Conservation (phyloP, 2,797 vertebrate genomes). For the Etheostoma perlongum region DNA sequence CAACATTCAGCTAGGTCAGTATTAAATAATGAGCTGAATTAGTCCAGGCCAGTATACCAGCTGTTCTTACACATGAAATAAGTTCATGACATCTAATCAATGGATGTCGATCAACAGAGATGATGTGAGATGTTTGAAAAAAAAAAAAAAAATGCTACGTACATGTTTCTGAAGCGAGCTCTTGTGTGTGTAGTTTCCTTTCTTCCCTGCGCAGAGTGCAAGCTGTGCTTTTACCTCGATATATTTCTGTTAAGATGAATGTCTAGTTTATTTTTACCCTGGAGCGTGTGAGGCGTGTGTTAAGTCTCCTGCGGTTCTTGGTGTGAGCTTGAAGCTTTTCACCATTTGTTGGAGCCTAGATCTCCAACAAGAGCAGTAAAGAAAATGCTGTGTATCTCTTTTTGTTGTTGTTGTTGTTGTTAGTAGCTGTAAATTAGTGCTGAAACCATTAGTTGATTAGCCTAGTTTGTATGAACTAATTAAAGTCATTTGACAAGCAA, state of each 20-base stretch:
- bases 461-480: not conserved
- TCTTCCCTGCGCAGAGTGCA: conserved; percentile 36
- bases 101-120: not conserved
- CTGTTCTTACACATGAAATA: not conserved
- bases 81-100: not conserved
- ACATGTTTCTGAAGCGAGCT: conserved; percentile 15
- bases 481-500: not conserved
- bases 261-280: conserved; percentile 80
- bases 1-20: conserved; percentile 96
- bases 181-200: not conserved
- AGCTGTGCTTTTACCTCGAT: conserved; percentile 58
- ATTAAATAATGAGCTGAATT: not conserved
- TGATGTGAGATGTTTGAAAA: conserved; percentile 14
- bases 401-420: not conserved
- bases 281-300: conserved; percentile 70
- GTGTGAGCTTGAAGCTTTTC: conserved; percentile 54
- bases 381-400: not conserved
- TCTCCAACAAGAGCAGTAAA: conserved; percentile 13
- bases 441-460: not conserved
- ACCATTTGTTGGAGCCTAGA: conserved; percentile 37
- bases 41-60: not conserved
- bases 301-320: conserved; percentile 62
- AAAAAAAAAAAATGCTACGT: not conserved
- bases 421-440: not conserved
- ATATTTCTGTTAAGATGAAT: conserved; percentile 71